Conservation (phyloP, 30 jellyfish, hydroid and myxozoan species). For the Hydra vulgaris region DNA sequence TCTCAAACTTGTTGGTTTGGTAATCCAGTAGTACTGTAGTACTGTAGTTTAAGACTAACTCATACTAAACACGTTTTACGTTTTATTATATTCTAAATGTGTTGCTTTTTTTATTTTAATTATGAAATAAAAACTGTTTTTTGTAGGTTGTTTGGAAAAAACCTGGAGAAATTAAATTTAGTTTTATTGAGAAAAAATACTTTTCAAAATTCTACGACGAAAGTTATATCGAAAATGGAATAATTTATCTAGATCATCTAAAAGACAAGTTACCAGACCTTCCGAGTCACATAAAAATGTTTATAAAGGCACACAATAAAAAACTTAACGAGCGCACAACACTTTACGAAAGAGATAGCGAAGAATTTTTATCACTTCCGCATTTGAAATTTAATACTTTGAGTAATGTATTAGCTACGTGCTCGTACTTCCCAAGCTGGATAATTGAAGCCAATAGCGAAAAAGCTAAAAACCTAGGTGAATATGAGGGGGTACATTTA, state of each 20-base stretch:
- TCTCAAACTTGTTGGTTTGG: no score
- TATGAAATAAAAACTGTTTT: no score
- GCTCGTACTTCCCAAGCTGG: slow-evolving; percentile 52
- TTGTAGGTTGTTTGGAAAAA: slow-evolving; percentile 45
- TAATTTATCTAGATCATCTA: slow-evolving; percentile 40
- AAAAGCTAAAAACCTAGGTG: slow-evolving; percentile 29
- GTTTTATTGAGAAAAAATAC: slow-evolving; percentile 12
- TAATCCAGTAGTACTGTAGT: no score
- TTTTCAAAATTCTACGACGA: slow-evolving; percentile 42
- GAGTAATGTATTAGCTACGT: slow-evolving; percentile 21
- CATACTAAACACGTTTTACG: no score
- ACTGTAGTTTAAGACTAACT: no score
- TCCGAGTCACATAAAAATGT: slow-evolving; percentile 49
- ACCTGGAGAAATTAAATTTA: slow-evolving; percentile 20
- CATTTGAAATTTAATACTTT: slow-evolving; percentile 22
- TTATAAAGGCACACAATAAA: slow-evolving; percentile 13
- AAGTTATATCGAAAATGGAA: slow-evolving; percentile 43
- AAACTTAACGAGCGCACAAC: slow-evolving; percentile 28
- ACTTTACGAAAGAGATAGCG: slow-evolving; percentile 68
- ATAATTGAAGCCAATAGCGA: slow-evolving; percentile 29
- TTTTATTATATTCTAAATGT: no score
- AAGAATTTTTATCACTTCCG: slow-evolving; percentile 50
- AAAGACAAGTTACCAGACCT: slow-evolving; percentile 37
- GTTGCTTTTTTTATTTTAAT: no score
- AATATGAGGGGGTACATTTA: slow-evolving; percentile 59